These are phyloP conservation scores for Amblyjoppa proteus DNA, from an alignment of 2,888 invertebrate species.

Conservation along the genomic window DNA sequence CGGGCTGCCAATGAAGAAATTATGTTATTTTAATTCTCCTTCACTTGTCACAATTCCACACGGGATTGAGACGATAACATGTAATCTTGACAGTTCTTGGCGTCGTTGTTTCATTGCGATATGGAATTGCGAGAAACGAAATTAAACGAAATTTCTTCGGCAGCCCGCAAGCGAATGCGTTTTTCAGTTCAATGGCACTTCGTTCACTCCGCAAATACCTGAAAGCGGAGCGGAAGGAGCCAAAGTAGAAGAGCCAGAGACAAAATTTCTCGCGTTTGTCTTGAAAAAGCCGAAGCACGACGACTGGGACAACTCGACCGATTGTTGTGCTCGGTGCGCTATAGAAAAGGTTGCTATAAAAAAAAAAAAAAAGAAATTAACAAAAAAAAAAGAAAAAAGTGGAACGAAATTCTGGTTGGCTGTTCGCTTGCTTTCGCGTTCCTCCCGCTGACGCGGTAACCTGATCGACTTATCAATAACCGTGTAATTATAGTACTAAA, in stretches of 20 bases:
- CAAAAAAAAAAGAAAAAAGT: conserved; percentile 9
- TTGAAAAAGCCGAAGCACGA: conserved; percentile 38
- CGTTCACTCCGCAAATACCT: conserved; percentile 22
- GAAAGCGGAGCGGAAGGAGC: neutral
- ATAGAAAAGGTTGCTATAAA: conserved; percentile 57
- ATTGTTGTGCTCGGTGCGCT: conserved; percentile 38
- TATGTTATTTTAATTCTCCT: too few species aligned
- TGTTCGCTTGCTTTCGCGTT: conserved; percentile 37
- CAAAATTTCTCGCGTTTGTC: conserved; percentile 32
- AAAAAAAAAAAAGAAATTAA: conserved; percentile 40
- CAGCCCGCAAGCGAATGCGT: too few species aligned
- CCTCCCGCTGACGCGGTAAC: conserved; percentile 77
- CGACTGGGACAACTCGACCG: conserved; percentile 16
- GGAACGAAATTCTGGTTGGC: conserved; percentile 54
- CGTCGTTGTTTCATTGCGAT: too few species aligned
- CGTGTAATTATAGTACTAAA: conserved; percentile 85
- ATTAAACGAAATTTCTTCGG: too few species aligned
- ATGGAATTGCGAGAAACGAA: too few species aligned
- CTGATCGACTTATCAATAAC: conserved; percentile 85
- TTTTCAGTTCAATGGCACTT: neutral
- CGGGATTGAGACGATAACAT: too few species aligned
- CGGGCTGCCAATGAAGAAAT: too few species aligned
- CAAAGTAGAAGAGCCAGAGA: conserved; percentile 15
- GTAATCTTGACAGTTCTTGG: too few species aligned
- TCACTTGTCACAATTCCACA: too few species aligned